Evolutionary conservation across 2,888 invertebrate genomes (phyloP).

Genomic region (Xanthia icteritia): DNA sequence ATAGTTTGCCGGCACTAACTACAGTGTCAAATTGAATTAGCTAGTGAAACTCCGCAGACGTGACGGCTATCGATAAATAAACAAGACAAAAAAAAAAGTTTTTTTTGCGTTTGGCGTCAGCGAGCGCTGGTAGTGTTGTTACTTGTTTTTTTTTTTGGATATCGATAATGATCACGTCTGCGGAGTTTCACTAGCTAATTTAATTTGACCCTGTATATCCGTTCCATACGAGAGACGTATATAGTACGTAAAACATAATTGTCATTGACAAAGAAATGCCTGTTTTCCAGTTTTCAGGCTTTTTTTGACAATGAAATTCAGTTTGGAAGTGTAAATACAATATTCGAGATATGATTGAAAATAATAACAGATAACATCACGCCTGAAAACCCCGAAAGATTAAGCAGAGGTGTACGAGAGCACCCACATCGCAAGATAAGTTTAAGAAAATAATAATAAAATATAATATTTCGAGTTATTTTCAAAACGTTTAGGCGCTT

Average conservation of each 20-base stretch:
- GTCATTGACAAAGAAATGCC: neutral
- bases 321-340: conserved; percentile 13
- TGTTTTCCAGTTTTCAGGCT: neutral
- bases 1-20: no score
- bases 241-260: neutral
- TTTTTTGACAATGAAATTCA: conserved; percentile 8
- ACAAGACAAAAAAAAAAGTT: no score
- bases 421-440: neutral
- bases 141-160: no score
- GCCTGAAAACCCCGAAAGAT: neutral
- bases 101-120: no score
- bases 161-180: no score
- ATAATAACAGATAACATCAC: neutral
- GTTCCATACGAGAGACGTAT: no score
- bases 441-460: neutral
- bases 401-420: neutral
- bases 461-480: neutral
- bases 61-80: no score
- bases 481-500: conserved; percentile 28
- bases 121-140: no score
- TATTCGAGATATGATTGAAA: conserved; percentile 7
- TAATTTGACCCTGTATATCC: no score
- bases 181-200: no score
- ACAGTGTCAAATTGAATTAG: no score
- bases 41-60: no score